Evolutionary conservation across 1,140 invertebrate species (phyloP), one percentile per base, ranked within the genome.

Genomic region (Nilaparvata lugens): DNA sequence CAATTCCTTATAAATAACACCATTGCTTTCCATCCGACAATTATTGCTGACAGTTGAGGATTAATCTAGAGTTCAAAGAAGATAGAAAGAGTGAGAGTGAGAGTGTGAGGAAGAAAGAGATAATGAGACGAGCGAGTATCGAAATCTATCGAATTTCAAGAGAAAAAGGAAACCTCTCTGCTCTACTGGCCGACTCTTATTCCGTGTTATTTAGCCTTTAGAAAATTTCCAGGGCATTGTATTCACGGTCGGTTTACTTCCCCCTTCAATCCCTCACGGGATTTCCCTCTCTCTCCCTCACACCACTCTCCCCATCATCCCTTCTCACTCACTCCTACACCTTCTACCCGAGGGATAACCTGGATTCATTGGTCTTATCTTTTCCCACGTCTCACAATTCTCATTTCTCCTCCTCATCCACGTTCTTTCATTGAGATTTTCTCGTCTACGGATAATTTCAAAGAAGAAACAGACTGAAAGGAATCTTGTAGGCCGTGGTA

Each of bases 261-360:
- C 18, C n/a, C 9, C 45, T 35, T 11, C 31, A 35, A 35, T 56
- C 55, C 28, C 31, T 56, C 55, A 38, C 55, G 19, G 16, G 18
- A 2, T 55, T 24, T 18, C 52, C 31, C 52, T 31, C 52, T 55
- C 31, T 42, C 55, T 42, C 55, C 40, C 55, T 56, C 55, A 16
- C 52, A 13, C 21, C 31, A 19, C 55, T 42, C 55, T 28, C 55
- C 40, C 55, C 21, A 25, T 56, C 55, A 4, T n/a, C 18, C 55
- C 52, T 19, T 52, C 42, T 59, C 57, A 52, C 42, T 52, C 42
- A 28, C 42, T 52, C 48, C 18, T 21, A 2, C 25, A 19, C 14
- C 16, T 56, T 7, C 40, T 4, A 31, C 21, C 31, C 18, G 35
- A 48, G 21, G n/a, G n/a, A 16, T 45, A 31, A 18, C 14, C 23